phyloP scores from a whole-genome alignment of 2,888 invertebrate genomes.

The Arrhopalites spinosus region DNA sequence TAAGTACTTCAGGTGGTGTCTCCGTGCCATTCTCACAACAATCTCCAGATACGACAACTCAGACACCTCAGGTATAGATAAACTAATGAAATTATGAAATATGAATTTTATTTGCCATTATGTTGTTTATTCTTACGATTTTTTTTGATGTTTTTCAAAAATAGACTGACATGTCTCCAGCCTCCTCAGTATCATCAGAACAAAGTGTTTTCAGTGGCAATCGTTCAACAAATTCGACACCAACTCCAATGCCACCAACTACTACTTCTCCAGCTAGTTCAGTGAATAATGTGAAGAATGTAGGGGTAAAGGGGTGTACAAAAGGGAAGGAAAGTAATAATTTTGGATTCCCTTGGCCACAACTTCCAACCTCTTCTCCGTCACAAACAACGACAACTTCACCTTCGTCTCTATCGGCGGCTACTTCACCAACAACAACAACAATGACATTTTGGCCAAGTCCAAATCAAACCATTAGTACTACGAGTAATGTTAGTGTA shows the following conservation, averaged over 20 bases:
- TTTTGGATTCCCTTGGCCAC: constrained; percentile 50
- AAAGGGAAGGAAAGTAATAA: constrained; percentile 36
- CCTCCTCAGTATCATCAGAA: constrained; percentile 55
- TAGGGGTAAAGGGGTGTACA: not conserved
- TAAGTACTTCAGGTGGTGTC: constrained; percentile 24
- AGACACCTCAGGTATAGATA: constrained; percentile 53
- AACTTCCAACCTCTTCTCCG: constrained; percentile 30
- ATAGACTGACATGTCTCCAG: constrained; percentile 56
- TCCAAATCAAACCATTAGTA: constrained; percentile 11
- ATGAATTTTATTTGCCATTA: constrained; percentile 1
- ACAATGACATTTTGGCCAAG: constrained; percentile 37
- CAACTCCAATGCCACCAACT: constrained; percentile 44
- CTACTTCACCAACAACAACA: constrained; percentile 28
- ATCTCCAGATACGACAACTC: constrained; percentile 55
- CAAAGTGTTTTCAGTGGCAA: constrained; percentile 36
- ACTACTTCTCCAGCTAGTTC: constrained; percentile 5
- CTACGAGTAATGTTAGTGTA: not conserved
- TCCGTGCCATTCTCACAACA: constrained; percentile 56
- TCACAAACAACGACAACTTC: constrained; percentile 28
- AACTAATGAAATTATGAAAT: too few species aligned
- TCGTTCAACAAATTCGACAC: constrained; percentile 47
- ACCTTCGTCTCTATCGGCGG: too few species aligned
- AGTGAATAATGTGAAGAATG: constrained; percentile 26
- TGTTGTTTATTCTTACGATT: constrained; percentile 5
- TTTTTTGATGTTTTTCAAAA: too few species aligned